These are phyloP conservation scores for Rana temporaria DNA, from an alignment of 2,113 vertebrate genomes.

Conservation along the genomic window DNA sequence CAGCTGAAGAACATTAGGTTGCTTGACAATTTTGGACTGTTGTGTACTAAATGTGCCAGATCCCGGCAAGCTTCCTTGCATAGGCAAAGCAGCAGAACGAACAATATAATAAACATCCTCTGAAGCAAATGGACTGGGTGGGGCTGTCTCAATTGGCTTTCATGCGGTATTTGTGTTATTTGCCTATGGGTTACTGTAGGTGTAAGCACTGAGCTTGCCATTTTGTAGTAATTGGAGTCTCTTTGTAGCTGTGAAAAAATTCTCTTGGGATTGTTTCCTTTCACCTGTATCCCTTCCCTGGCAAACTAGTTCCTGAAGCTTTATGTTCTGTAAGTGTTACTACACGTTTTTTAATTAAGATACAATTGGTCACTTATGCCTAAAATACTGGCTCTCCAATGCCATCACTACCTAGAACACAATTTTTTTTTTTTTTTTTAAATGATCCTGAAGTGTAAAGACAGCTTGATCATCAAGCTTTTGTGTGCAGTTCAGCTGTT, in stretches of 20 bases:
- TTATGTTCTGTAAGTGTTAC: background rate
- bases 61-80: conserved; percentile 8
- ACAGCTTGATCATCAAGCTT: background rate
- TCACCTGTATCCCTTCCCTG: background rate
- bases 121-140: conserved; percentile 37
- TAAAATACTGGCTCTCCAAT: too few species aligned
- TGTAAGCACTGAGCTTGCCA: background rate
- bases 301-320: background rate
- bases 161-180: conserved; percentile 23
- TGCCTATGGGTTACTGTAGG: conserved; percentile 20
- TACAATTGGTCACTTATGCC: too few species aligned
- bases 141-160: background rate
- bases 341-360: too few species aligned
- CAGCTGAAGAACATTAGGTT: too few species aligned
- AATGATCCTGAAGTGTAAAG: background rate
- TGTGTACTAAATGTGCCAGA: background rate
- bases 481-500: conserved; percentile 20
- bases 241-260: background rate
- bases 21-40: background rate
- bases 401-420: too few species aligned
- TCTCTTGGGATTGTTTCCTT: background rate
- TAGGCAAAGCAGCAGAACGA: conserved; percentile 26
- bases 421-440: too few species aligned
- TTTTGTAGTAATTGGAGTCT: background rate
- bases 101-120: conserved; percentile 25